phyloP scores from a whole-genome alignment of 2,888 invertebrate genomes.

The Zhuqinia jingwanae region DNA sequence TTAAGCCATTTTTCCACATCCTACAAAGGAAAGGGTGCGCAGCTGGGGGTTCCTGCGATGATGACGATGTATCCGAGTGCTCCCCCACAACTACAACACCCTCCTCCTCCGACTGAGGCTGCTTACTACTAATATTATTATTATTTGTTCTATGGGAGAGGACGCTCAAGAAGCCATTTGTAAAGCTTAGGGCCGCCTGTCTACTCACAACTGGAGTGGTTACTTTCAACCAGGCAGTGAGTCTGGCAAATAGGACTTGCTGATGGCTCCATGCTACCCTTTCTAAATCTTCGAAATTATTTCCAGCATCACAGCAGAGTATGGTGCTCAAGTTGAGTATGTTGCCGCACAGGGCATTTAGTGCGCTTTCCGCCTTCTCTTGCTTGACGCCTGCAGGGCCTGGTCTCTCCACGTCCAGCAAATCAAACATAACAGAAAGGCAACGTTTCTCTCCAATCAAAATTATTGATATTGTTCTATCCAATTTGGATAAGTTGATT shows the following conservation, averaged over 20 bases:
- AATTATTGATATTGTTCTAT: constrained; percentile 59
- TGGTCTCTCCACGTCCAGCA: constrained; percentile 34
- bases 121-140: no score
- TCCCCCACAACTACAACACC: no score
- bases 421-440: constrained; percentile 49
- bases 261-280: constrained; percentile 73
- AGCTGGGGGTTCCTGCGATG: neutral
- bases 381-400: neutral
- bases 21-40: constrained; percentile 71
- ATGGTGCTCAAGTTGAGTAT: constrained; percentile 71
- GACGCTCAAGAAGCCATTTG: constrained; percentile 60
- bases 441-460: constrained; percentile 71
- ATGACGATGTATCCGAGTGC: no score
- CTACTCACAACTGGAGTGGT: constrained; percentile 68
- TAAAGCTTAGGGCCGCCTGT: constrained; percentile 66
- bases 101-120: no score
- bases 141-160: constrained; percentile 55
- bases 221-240: constrained; percentile 73
- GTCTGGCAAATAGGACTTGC: constrained; percentile 64
- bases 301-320: constrained; percentile 73
- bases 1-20: constrained; percentile 65
- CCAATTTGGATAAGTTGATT: constrained; percentile 62
- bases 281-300: constrained; percentile 78
- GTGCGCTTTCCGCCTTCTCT: constrained; percentile 57
- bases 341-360: constrained; percentile 74